These are phyloP conservation scores for Ornithoptera alexandrae DNA, from an alignment of 2,888 invertebrate genomes.

Conservation along the genomic window DNA sequence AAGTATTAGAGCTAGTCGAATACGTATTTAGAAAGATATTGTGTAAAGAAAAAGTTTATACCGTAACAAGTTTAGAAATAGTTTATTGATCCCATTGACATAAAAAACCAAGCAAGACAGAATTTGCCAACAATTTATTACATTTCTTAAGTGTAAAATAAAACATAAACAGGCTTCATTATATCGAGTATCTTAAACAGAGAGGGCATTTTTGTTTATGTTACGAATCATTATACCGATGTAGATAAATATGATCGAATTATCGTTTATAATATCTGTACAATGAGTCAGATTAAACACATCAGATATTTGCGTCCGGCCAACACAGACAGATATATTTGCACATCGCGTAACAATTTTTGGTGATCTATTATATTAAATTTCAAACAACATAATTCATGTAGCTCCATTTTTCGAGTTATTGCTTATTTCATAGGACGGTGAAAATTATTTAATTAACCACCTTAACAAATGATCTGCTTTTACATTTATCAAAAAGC, in stretches of 20 bases:
- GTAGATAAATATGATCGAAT: background rate
- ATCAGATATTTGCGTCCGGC: background rate
- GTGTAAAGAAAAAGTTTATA: too few species aligned
- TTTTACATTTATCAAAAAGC: too few species aligned
- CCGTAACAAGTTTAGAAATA: background rate
- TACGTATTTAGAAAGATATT: too few species aligned
- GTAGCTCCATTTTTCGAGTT: too few species aligned
- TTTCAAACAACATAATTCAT: too few species aligned
- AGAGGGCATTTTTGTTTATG: background rate
- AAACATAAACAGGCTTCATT: background rate
- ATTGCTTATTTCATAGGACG: too few species aligned
- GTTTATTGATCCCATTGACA: background rate
- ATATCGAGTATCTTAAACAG: background rate
- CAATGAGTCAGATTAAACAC: background rate
- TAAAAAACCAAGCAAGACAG: background rate
- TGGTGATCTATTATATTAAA: too few species aligned
- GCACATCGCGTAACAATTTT: background rate
- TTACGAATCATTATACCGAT: constrained; percentile 1
- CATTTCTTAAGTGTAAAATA: background rate
- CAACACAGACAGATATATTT: background rate
- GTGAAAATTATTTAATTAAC: too few species aligned
- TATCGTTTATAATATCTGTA: background rate
- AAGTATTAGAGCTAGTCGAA: too few species aligned
- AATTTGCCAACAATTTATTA: background rate
- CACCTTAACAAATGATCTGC: too few species aligned